Conservation (phyloP, 2,797 vertebrate genomes). For the Lateolabrax maculatus region DNA sequence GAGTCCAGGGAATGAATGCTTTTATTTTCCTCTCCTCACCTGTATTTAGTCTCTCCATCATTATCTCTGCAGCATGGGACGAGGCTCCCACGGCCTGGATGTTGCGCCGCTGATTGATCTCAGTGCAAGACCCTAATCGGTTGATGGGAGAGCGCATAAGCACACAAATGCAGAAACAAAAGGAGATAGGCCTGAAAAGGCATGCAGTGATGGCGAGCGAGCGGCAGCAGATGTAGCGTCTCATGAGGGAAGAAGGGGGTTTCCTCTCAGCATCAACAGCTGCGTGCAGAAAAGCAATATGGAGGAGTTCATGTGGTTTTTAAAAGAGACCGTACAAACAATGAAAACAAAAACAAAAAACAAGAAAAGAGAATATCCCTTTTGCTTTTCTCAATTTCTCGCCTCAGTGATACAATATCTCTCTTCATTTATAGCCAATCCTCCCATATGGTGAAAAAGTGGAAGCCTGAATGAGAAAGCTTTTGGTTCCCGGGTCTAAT, state of each 20-base stretch:
- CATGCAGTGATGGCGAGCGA: neutral
- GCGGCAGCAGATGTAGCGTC: slow-evolving; percentile 14
- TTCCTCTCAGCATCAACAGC: slow-evolving; percentile 42
- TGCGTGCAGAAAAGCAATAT: neutral
- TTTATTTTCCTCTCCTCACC: slow-evolving; percentile 8
- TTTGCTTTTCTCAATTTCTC: neutral
- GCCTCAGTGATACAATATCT: neutral
- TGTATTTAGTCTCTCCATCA: slow-evolving; percentile 5
- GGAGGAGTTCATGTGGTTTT: neutral
- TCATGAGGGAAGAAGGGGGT: slow-evolving; percentile 17
- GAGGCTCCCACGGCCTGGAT: slow-evolving; percentile 31
- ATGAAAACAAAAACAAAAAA: neutral
- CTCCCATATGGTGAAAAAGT: neutral
- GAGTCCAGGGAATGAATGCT: slow-evolving; percentile 1
- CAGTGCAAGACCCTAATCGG: neutral
- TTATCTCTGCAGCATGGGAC: slow-evolving; percentile 27
- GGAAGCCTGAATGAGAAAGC: neutral
- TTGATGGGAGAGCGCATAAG: neutral
- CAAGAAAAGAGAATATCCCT: neutral
- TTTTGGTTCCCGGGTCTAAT: neutral
- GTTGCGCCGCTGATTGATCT: slow-evolving; percentile 39
- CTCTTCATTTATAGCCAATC: neutral
- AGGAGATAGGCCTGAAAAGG: slow-evolving; percentile 1
- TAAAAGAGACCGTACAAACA: neutral
- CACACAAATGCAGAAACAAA: slow-evolving; percentile 3